Percentiles rank a stretch among this genome's conserved stretches.
phyloP scores from a whole-genome alignment of 1,140 invertebrate genomes.

The Dolichoris vasculosae region DNA sequence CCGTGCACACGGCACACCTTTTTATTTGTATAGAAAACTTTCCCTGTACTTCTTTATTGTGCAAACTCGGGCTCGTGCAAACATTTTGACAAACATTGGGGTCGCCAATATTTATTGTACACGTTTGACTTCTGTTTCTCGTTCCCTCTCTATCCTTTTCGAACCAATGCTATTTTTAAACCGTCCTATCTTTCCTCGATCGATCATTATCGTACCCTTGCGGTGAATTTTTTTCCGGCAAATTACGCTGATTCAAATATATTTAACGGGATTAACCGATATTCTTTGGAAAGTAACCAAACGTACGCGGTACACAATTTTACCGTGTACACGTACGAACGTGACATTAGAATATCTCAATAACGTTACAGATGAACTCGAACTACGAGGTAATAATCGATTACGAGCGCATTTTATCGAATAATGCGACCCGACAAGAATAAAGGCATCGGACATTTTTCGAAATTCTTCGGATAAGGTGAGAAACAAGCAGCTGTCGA shows the following conservation, averaged over 20 bases:
- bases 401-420: not conserved
- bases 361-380: not conserved
- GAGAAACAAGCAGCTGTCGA: conserved; percentile 2
- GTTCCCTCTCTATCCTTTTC: not conserved
- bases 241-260: too few species aligned
- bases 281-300: too few species aligned
- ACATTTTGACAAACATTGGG: conserved; percentile 39
- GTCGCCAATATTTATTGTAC: not conserved
- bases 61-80: conserved; percentile 23
- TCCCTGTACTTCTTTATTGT: conserved; percentile 27
- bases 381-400: not conserved
- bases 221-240: too few species aligned
- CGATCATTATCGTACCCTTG: too few species aligned
- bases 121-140: not conserved
- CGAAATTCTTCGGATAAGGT: not conserved
- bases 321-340: too few species aligned
- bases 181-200: not conserved
- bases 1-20: conserved; percentile 36
- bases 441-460: not conserved
- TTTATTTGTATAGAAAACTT: conserved; percentile 49
- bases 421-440: not conserved
- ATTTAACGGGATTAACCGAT: too few species aligned
- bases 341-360: not conserved
- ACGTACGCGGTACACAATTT: too few species aligned
- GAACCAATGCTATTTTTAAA: too few species aligned